Conservation (phyloP, 2,113 vertebrate species). For the Elephas maximus region DNA sequence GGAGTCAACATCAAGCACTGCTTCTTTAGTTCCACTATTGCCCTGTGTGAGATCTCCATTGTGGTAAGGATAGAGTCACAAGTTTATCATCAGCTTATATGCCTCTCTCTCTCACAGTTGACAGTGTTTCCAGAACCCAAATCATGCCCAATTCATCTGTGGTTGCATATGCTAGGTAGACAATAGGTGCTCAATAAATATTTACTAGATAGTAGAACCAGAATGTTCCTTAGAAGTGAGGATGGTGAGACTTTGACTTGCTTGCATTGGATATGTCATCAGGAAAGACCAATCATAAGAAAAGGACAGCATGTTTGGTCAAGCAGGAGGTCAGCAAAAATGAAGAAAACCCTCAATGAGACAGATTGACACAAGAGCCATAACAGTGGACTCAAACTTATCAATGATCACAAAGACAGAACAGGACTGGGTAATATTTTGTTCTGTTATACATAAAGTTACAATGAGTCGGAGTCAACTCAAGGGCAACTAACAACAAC, state of each 20-base stretch:
- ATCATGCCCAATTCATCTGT: neutral
- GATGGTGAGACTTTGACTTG: neutral
- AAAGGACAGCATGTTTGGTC: neutral
- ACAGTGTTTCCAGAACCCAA: neutral
- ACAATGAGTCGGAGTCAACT: neutral
- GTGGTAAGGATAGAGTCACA: neutral
- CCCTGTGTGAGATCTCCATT: neutral
- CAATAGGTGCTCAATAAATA: neutral
- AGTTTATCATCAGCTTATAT: neutral
- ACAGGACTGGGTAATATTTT: neutral
- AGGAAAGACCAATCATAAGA: neutral
- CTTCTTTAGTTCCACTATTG: neutral
- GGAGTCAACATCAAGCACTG: neutral
- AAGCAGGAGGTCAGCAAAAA: neutral
- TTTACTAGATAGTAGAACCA: neutral
- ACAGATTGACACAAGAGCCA: neutral
- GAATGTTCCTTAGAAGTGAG: neutral
- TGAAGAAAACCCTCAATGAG: neutral
- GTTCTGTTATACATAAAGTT: neutral
- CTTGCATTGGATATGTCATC: neutral
- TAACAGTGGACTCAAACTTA: neutral
- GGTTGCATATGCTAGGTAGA: neutral
- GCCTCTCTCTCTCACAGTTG: neutral
- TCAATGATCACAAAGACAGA: neutral
- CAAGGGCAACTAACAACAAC: neutral